Evolutionary conservation across 2,113 vertebrate species (phyloP).

Genomic region (Catharus bicknelli): DNA sequence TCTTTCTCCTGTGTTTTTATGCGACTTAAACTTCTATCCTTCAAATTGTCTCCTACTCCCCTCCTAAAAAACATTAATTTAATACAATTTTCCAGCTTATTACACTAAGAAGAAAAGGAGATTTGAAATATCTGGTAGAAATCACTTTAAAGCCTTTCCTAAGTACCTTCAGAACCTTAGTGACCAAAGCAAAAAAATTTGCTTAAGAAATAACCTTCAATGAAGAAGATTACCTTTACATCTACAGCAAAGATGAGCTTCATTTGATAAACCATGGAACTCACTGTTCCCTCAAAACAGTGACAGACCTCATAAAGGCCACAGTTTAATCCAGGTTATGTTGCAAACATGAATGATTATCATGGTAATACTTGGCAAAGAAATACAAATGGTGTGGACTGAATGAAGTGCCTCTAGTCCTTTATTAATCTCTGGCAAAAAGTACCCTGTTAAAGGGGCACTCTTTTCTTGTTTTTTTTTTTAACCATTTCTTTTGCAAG

Average conservation of each 20-base stretch:
- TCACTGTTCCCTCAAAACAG: neutral
- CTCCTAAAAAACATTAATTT: neutral
- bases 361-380: neutral
- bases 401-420: neutral
- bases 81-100: neutral
- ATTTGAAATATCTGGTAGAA: neutral
- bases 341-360: neutral
- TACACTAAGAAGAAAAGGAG: neutral
- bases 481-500: neutral
- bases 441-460: neutral
- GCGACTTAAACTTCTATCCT: neutral
- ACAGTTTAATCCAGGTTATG: neutral
- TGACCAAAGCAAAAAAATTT: neutral
- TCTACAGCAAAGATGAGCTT: neutral
- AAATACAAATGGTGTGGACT: accelerated
- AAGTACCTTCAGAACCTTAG: neutral
- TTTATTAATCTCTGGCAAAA: neutral
- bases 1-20: neutral
- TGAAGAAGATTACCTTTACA: neutral
- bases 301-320: neutral
- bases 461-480: neutral
- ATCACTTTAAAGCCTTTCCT: neutral
- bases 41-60: neutral
- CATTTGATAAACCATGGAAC: neutral
- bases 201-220: neutral